A percentile compares a stretch with the other conserved stretches of the same genome.
phyloP scores from a whole-genome alignment of 2,888 invertebrate species.

The Pristionchus entomophagus region DNA sequence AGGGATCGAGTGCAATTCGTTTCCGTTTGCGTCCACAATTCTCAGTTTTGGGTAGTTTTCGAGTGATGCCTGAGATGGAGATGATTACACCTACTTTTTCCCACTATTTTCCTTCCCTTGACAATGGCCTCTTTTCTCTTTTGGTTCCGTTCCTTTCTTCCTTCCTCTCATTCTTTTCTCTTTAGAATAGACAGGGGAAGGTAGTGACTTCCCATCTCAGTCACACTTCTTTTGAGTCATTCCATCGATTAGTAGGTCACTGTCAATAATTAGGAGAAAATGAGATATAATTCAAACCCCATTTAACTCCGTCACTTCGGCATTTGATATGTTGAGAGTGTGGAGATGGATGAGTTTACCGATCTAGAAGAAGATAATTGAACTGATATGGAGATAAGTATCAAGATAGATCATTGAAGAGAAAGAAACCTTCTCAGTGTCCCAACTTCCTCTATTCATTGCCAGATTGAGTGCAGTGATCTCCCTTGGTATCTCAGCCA shows the following conservation, averaged over 20 bases:
- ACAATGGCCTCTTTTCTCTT: background rate
- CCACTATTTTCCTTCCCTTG: background rate
- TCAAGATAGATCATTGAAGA: background rate
- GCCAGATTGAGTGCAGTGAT: conserved; percentile 28
- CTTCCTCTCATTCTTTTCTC: conserved; percentile 11
- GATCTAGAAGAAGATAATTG: background rate
- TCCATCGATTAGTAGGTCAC: background rate
- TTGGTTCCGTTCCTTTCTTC: background rate
- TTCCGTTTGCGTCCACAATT: conserved; percentile 3
- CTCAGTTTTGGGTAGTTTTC: conserved; percentile 8
- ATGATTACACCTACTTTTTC: background rate
- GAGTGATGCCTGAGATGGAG: conserved; percentile 26
- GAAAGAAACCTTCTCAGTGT: background rate
- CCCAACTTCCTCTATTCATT: background rate
- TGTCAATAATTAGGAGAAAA: background rate
- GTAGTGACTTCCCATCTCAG: too few species aligned
- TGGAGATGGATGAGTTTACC: conserved; percentile 35
- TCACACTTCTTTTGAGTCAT: too few species aligned
- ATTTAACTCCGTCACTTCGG: conserved; percentile 27
- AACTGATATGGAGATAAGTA: background rate
- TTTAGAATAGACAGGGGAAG: too few species aligned
- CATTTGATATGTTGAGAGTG: conserved; percentile 40
- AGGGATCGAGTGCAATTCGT: conserved; percentile 41
- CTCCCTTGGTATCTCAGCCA: conserved; percentile 23
- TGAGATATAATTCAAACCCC: background rate